Conservation (phyloP, 2,113 vertebrate species). For the Oreochromis tanganicae region DNA sequence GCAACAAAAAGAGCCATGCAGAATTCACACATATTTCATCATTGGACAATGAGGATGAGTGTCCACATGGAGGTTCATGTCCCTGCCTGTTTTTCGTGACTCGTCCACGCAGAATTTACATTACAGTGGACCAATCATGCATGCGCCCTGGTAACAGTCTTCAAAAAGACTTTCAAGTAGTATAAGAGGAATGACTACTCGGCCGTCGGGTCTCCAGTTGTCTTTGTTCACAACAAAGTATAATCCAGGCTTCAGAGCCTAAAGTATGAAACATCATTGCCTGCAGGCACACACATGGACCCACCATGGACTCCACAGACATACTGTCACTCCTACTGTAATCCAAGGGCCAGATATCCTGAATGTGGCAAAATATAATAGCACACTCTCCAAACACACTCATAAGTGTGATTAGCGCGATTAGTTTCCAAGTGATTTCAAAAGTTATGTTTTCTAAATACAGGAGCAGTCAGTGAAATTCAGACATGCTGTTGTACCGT, state of each 20-base stretch:
- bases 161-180: background rate
- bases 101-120: background rate
- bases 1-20: background rate
- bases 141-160: accelerated
- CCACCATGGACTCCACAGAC: background rate
- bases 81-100: background rate
- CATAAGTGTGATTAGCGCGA: background rate
- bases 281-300: background rate
- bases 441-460: background rate
- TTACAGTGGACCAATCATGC: background rate
- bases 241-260: background rate
- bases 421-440: background rate
- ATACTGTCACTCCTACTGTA: background rate
- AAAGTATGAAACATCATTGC: background rate
- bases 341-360: background rate
- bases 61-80: background rate
- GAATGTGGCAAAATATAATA: background rate
- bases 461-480: background rate
- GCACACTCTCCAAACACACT: background rate
- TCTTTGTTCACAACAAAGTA: background rate
- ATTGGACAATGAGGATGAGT: background rate
- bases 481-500: accelerated
- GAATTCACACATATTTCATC: background rate
- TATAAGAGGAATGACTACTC: background rate
- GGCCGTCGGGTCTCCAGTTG: background rate